These are phyloP conservation scores for Hippocampus kuda DNA, from an alignment of 2,797 vertebrate species.

Conservation along the genomic window DNA sequence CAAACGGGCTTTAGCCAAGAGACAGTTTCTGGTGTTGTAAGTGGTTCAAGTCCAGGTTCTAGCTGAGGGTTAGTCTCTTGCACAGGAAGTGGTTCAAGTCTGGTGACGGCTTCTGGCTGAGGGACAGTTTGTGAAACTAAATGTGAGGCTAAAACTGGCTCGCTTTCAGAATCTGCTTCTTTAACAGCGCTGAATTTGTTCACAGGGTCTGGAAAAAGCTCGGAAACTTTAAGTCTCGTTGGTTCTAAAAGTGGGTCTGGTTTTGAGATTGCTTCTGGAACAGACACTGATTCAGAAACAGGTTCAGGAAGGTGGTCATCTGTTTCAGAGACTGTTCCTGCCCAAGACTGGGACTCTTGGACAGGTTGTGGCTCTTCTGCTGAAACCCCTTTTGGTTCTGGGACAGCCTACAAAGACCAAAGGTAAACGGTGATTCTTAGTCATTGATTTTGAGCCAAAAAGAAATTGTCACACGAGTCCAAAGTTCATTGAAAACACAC, in stretches of 20 bases:
- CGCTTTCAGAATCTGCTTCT: neutral
- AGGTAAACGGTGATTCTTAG: neutral
- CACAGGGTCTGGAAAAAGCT: neutral
- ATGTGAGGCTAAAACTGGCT: conserved; percentile 13
- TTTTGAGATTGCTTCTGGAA: neutral
- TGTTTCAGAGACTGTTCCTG: neutral
- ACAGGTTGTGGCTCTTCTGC: neutral
- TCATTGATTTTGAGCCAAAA: neutral
- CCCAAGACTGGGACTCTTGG: conserved; percentile 3
- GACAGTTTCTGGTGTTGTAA: conserved; percentile 5
- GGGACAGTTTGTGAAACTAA: conserved; percentile 2
- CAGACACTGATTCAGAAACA: neutral
- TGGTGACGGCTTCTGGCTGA: neutral
- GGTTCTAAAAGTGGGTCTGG: neutral
- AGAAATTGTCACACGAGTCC: neutral
- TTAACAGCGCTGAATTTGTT: neutral
- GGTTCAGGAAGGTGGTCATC: neutral
- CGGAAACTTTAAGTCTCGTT: conserved; percentile 1
- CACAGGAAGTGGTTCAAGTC: conserved; percentile 3
- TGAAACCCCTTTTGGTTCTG: conserved; percentile 12
- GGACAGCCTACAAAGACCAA: neutral
- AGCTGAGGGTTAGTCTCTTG: neutral
- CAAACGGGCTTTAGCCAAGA: neutral
- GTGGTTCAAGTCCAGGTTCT: conserved; percentile 8
- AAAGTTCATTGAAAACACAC: too few relatives aligned